Evolutionary conservation across 1,140 invertebrate species (phyloP).

Genomic region (Drosophila kohkoa): DNA sequence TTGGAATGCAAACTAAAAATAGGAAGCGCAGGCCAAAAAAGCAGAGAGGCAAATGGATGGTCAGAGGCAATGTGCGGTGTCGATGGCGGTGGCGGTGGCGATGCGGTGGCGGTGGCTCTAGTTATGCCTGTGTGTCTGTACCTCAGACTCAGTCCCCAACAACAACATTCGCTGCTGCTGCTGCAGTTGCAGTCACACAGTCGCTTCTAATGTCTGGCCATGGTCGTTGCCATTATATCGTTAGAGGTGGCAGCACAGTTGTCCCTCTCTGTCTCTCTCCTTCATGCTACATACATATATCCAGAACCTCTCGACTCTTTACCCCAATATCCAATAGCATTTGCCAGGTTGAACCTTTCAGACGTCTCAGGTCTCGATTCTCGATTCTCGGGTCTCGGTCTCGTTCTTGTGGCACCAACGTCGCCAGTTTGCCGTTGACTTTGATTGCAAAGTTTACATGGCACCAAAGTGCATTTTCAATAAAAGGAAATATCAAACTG

Average conservation of each 20-base stretch:
- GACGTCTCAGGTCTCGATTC: constrained; percentile 6
- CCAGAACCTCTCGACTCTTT: not conserved
- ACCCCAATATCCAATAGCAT: not conserved
- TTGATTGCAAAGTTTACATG: constrained; percentile 82
- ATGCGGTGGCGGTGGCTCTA: constrained; percentile 58
- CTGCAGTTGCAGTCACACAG: constrained; percentile 34
- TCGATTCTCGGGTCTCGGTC: constrained; percentile 37
- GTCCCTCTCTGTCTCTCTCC: not conserved
- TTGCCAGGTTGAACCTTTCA: constrained; percentile 42
- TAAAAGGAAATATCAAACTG: constrained; percentile 81
- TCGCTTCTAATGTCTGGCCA: constrained; percentile 73
- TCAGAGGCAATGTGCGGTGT: not conserved
- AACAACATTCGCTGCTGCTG: constrained; percentile 29
- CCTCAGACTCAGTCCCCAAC: constrained; percentile 48
- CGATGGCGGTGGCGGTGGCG: constrained; percentile 65
- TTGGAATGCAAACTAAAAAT: constrained; percentile 63
- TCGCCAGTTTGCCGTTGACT: constrained; percentile 64
- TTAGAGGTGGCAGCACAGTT: constrained; percentile 64
- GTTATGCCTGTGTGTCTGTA: constrained; percentile 65
- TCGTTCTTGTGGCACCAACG: constrained; percentile 51
- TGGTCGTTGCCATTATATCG: constrained; percentile 80
- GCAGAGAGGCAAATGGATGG: not conserved
- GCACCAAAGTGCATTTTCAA: constrained; percentile 82
- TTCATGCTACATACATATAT: not conserved
- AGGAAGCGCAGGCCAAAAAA: constrained; percentile 52